Conservation (phyloP, 1,140 invertebrate species). For the Palaemon carinicauda region DNA sequence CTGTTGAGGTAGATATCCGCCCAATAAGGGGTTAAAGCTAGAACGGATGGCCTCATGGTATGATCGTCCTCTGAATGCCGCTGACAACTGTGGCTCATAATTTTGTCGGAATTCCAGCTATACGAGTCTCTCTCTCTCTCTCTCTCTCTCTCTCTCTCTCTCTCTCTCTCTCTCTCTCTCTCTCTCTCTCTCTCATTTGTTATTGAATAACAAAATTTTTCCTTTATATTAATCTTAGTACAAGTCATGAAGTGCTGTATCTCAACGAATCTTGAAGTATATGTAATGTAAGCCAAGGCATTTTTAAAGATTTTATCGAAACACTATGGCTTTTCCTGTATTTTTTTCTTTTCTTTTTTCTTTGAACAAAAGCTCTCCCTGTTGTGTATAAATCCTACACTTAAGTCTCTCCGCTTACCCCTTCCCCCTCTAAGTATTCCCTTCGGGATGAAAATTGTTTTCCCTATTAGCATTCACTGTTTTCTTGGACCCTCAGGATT, state of each 20-base stretch:
- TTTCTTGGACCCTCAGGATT: too few relatives aligned
- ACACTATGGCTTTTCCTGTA: too few relatives aligned
- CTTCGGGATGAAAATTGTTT: too few relatives aligned
- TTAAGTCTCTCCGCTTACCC: not conserved
- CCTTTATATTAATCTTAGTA: not conserved
- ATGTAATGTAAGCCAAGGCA: too few relatives aligned
- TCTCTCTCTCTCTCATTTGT: not conserved
- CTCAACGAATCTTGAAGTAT: too few relatives aligned
- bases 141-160: not conserved
- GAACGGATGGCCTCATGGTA: too few relatives aligned
- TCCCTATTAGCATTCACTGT: too few relatives aligned
- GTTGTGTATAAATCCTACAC: not conserved
- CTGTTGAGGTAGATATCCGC: not conserved
- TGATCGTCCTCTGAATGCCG: too few relatives aligned
- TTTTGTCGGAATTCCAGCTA: not conserved
- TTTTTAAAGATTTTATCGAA: too few relatives aligned
- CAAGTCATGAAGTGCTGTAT: not conserved
- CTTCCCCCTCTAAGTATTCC: not conserved
- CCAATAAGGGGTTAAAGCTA: not conserved
- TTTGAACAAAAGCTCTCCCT: not conserved
- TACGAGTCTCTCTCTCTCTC: not conserved
- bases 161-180: not conserved
- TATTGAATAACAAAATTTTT: not conserved
- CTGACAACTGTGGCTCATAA: not conserved
- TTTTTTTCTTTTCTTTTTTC: not conserved